Evolutionary conservation across 2,113 vertebrate species (phyloP).

Genomic region (Varanus salvator): DNA sequence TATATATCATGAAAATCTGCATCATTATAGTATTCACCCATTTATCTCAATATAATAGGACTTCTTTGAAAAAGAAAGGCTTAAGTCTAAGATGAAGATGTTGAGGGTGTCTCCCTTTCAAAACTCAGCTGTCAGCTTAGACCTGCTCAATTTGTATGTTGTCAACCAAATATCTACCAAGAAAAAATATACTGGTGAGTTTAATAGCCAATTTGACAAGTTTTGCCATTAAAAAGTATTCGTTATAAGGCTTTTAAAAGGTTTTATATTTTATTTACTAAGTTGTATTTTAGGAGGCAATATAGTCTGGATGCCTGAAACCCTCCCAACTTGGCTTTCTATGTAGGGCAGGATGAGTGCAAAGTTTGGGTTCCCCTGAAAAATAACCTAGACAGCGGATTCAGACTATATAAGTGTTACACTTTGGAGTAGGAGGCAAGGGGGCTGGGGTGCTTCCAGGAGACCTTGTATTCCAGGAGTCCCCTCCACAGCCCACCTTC

Average conservation of each 20-base stretch:
- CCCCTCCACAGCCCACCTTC: too few relatives aligned
- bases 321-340: too few relatives aligned
- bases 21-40: background rate
- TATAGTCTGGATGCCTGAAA: too few relatives aligned
- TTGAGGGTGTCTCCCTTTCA: constrained; percentile 66
- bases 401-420: too few relatives aligned
- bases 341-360: too few relatives aligned
- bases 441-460: too few relatives aligned
- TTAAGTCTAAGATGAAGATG: constrained; percentile 83
- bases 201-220: constrained; percentile 23
- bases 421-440: too few relatives aligned
- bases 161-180: constrained; percentile 91
- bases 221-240: constrained; percentile 22
- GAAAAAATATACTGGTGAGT: constrained; percentile 82
- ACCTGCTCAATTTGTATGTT: constrained; percentile 88
- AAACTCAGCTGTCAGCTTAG: constrained; percentile 81
- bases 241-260: background rate
- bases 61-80: constrained; percentile 91
- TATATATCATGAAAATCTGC: background rate
- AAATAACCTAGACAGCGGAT: too few relatives aligned
- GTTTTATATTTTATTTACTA: too few relatives aligned
- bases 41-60: constrained; percentile 78
- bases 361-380: too few relatives aligned
- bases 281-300: too few relatives aligned
- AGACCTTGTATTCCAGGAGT: too few relatives aligned